phyloP scores from a whole-genome alignment of 2,113 vertebrate species.

The Chaetodon auriga region DNA sequence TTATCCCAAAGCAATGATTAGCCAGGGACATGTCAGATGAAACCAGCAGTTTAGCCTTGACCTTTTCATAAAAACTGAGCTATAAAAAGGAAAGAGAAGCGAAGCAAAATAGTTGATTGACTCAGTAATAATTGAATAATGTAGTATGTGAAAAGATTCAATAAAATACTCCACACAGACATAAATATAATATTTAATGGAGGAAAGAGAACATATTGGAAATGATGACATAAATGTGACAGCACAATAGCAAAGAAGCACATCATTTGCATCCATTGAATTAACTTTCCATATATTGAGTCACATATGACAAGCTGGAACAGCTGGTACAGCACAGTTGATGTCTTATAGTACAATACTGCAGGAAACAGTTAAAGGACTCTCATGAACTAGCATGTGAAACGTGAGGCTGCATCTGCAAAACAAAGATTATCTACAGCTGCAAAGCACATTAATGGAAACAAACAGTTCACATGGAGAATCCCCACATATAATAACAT shows the following conservation, averaged over 20 bases:
- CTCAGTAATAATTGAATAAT: neutral
- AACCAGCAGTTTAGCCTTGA: neutral
- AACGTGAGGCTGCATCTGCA: neutral
- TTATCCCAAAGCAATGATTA: conserved; percentile 15
- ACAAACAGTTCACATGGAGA: conserved; percentile 5
- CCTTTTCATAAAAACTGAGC: neutral
- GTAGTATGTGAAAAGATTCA: neutral
- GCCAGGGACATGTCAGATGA: neutral
- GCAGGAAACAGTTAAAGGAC: neutral
- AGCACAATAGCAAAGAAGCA: neutral
- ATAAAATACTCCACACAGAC: neutral
- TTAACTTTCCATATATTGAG: neutral
- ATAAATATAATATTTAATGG: neutral
- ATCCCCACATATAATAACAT: conserved; percentile 19
- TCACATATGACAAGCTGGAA: no score
- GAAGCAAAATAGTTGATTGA: neutral
- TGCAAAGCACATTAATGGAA: conserved; percentile 3
- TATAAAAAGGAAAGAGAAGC: neutral
- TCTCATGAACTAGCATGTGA: neutral
- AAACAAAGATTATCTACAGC: neutral
- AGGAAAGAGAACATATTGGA: neutral
- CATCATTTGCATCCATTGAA: neutral
- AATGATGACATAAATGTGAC: neutral
- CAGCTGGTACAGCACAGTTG: no score
- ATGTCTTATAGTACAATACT: neutral